These are phyloP conservation scores for Caranx ignobilis DNA, from an alignment of 2,113 vertebrate species.

Conservation along the genomic window DNA sequence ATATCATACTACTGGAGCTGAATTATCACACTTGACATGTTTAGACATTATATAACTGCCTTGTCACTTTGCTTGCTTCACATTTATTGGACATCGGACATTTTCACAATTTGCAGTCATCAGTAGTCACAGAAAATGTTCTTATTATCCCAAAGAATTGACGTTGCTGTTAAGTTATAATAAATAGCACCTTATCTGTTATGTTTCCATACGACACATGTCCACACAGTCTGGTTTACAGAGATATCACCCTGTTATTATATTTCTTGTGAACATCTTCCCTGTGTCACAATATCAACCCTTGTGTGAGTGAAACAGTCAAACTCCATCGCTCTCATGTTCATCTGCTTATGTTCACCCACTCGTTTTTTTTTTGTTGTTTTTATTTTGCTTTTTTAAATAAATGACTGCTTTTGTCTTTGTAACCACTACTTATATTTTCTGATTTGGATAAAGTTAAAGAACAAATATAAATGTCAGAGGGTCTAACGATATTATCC, in stretches of 20 bases:
- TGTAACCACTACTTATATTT: background rate
- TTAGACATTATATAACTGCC: background rate
- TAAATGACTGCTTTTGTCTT: background rate
- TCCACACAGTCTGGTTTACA: background rate
- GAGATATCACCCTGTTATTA: constrained; percentile 9
- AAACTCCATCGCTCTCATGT: background rate
- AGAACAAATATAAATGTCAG: constrained; percentile 13
- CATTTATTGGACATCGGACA: constrained; percentile 42
- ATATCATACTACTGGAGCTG: constrained; percentile 6
- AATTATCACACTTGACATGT: background rate
- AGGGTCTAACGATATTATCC: background rate
- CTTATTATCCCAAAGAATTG: constrained; percentile 10
- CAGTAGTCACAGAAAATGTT: constrained; percentile 55
- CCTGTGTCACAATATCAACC: background rate
- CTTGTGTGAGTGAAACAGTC: constrained; percentile 2
- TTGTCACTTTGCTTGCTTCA: constrained; percentile 42
- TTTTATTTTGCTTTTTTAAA: background rate
- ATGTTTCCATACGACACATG: background rate
- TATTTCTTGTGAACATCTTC: constrained; percentile 7
- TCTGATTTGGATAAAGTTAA: constrained; percentile 6
- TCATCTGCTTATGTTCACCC: background rate
- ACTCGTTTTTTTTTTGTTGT: background rate
- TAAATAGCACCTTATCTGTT: constrained; percentile 31
- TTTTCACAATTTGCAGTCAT: constrained; percentile 57
- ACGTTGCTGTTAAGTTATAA: background rate